Percentiles rank a stretch among this genome's conserved stretches.
phyloP scores from a whole-genome alignment of 2,797 vertebrate species.

The Onychomys leucogaster region DNA sequence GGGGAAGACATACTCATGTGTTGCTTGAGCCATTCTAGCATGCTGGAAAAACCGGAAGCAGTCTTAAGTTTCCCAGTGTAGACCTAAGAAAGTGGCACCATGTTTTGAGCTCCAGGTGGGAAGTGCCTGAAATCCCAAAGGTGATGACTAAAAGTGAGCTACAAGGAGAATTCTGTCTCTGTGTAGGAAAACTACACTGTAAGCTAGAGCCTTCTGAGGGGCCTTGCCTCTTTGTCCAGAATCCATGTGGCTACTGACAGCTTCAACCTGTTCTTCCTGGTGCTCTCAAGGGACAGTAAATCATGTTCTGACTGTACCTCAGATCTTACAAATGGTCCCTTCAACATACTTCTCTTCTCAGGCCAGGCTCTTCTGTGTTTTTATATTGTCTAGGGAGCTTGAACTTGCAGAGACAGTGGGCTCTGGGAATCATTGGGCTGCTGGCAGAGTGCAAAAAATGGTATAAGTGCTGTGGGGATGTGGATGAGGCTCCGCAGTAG shows the following conservation, averaged over 20 bases:
- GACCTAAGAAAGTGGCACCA: not conserved
- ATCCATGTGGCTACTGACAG: not conserved
- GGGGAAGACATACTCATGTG: not conserved
- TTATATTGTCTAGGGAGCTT: not conserved
- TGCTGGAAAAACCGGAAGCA: not conserved
- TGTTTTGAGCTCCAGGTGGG: not conserved
- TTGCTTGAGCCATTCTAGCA: not conserved
- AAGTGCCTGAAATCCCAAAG: not conserved
- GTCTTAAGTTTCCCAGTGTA: not conserved
- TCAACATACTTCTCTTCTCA: not conserved
- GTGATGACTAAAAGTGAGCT: not conserved
- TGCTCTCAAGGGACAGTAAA: not conserved
- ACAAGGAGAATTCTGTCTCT: not conserved
- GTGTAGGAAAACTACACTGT: not conserved
- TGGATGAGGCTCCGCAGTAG: not conserved
- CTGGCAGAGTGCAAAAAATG: too few species aligned
- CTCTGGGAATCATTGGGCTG: not conserved
- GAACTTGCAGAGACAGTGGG: not conserved
- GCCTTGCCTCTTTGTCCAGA: not conserved
- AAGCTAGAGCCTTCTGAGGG: not conserved
- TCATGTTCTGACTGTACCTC: not conserved
- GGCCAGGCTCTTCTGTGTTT: not conserved
- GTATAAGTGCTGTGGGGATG: too few species aligned
- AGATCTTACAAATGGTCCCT: not conserved
- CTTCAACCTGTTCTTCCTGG: not conserved